These are phyloP conservation scores for Orbicella faveolata DNA, from an alignment of 64 coral and sea anemone species.

Conservation along the genomic window DNA sequence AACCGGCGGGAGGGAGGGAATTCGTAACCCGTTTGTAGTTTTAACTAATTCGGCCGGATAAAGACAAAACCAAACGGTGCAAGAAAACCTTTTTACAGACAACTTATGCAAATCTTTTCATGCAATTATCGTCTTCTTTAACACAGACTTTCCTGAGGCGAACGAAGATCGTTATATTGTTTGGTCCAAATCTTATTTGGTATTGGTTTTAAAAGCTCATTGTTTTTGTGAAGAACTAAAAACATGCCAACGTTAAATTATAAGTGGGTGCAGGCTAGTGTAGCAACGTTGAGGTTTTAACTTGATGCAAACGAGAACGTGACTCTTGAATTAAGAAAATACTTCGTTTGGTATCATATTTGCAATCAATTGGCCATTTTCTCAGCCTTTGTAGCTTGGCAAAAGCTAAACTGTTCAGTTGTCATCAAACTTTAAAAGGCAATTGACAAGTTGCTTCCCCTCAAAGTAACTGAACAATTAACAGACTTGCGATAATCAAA, in stretches of 20 bases:
- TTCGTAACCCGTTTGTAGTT: neutral
- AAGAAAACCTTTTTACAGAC: neutral
- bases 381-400: neutral
- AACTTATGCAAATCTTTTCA: slow-evolving; percentile 9
- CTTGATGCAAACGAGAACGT: neutral
- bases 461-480: slow-evolving; percentile 6
- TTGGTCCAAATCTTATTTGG: neutral
- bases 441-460: neutral
- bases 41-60: neutral
- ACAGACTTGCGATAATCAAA: neutral
- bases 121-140: neutral
- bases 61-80: neutral
- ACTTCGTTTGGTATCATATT: neutral
- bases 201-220: neutral
- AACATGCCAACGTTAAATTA: slow-evolving; percentile 5
- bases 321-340: neutral
- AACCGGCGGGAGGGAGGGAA: too few relatives aligned
- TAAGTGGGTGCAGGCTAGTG: neutral
- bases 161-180: neutral
- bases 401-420: neutral
- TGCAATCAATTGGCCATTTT: neutral
- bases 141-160: neutral
- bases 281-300: neutral
- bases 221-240: slow-evolving; percentile 17
- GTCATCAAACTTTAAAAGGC: neutral